phyloP scores from a whole-genome alignment of 2,797 vertebrate species.

The Eremophila alpestris region DNA sequence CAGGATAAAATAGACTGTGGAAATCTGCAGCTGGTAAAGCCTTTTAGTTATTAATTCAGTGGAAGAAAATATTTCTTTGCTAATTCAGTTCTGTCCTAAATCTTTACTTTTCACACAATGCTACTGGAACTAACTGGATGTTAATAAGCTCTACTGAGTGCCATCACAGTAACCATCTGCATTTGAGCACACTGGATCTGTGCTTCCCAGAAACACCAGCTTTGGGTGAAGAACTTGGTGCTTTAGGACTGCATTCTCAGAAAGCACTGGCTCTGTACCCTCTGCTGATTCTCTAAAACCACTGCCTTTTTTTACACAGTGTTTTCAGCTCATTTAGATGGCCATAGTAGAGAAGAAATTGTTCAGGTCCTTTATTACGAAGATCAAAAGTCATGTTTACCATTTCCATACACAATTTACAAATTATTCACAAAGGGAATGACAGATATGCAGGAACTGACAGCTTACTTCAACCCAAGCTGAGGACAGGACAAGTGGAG shows the following conservation, averaged over 20 bases:
- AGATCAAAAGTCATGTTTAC: constrained; percentile 74
- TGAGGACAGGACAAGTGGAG: not conserved
- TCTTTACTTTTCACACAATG: not conserved
- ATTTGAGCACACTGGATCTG: not conserved
- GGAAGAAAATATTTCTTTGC: not conserved
- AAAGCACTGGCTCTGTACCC: not conserved
- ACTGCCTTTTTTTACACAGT: not conserved
- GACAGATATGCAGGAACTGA: constrained; percentile 30
- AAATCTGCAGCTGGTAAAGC: not conserved
- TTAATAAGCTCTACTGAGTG: not conserved
- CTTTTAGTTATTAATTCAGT: not conserved
- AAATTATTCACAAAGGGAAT: constrained; percentile 69
- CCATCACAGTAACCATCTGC: not conserved
- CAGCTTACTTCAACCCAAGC: constrained; percentile 19
- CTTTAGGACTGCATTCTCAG: not conserved
- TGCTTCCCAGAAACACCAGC: not conserved
- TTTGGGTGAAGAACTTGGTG: not conserved
- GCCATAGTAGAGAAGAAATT: not conserved
- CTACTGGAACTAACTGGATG: not conserved
- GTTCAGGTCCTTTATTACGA: constrained; percentile 77
- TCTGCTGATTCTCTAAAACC: not conserved
- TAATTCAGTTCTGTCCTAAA: not conserved
- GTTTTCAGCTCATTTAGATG: not conserved
- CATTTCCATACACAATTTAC: constrained; percentile 70
- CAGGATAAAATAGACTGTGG: not conserved